Evolutionary conservation across 1,140 invertebrate species (phyloP), one percentile per base, ranked within the genome.

Genomic region (Drosophila pandora): DNA sequence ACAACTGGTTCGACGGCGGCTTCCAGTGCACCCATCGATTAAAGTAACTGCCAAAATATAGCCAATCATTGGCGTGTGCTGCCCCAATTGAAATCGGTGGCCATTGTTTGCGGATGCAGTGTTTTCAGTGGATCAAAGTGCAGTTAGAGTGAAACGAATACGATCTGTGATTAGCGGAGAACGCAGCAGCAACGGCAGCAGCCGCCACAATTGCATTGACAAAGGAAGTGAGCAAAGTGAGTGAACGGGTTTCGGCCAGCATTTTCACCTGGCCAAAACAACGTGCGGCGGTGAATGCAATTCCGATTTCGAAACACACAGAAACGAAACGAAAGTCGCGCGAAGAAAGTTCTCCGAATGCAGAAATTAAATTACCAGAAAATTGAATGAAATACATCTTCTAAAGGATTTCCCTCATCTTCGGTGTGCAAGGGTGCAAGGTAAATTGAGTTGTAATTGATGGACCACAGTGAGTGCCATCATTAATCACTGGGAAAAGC

Each of bases 181-280:
- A 34, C 49, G 49, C 8, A 21, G 49, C 8, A 21, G 25, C 25
- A 67, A 30, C 62, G 9, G 43, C 21, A 47, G 21, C 41, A 43
- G 32, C 57, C 7, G 59, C 50, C 65, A 32, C 64, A 62, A 77
- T 75, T 87, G 80, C 76, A 85, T 68, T 84, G 82, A 78, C 78
- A 68, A 70, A 78, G 80, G 70, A 74, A 85, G 84, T 81, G 57
- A 68, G 62, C 62, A 32, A 45, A 69, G 56, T 70, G 62, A 85
- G 74, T 78, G 82, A 82, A 85, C 82, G 81, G 81, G 81, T 84
- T 84, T 81, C 41, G 53, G 58, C 54, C 74, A 65, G 72, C 76
- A 87, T 81, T 85, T 75, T 87, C 81, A 77, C 82, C 73, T 59
- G 62, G 60, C 57, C 55, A 70, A 55, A 73, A 37, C 63, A 49